Base-by-base conservation (phyloP, 2,797 vertebrate species). In the Takifugu rubripes region DNA sequence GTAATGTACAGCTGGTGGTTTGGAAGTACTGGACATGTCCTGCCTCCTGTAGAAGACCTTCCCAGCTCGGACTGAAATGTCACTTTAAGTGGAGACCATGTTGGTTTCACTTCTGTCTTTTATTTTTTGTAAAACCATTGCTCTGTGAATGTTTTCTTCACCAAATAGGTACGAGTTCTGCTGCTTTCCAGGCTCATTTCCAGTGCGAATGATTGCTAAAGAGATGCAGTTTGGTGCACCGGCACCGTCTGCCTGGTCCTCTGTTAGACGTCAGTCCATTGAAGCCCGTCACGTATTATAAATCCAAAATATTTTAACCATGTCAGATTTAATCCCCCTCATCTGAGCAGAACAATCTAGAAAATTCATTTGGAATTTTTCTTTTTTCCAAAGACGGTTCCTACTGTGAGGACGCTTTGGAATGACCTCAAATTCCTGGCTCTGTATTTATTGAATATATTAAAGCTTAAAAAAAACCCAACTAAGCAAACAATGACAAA, bases 371-470 rank as follows among this genome's bases (percentile, higher is more conserved):
- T 25, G 56, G n/a, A 12, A 58, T 63, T 43, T 42, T 40, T 43
- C 16, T 25, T 31, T 29, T 29, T 31, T 52, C 44, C 43, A 52
- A 60, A 66, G 56, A 47, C 49, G 65, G 49, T 68, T 73, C 60
- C 36, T 54, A 42, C 36, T 78, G 44, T 70, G 31, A 78, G 46
- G 58, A 70, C 59, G 53, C 58, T 77, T 86, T 80, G 78, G 21
- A 21, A 73, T 73, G 61, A 71, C 63, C 46, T 46, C 31, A 27
- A 56, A 48, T 72, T 51, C 49, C 72, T 59, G 5, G 58, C 76
- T 77, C 70, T 85, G 84, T 86, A 88, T 90, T 90, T 88, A 89
- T 89, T 89, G 77, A 89, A 84, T 70, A 83, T 77, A 74, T 77
- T 74, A 75, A 59, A 54, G 7, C 17, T 40, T n/a, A 46, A 46